Percentiles rank a stretch among this genome's conserved stretches.
Evolutionary conservation across 2,113 vertebrate genomes (phyloP).

Genomic region (Megaleporinus macrocephalus): DNA sequence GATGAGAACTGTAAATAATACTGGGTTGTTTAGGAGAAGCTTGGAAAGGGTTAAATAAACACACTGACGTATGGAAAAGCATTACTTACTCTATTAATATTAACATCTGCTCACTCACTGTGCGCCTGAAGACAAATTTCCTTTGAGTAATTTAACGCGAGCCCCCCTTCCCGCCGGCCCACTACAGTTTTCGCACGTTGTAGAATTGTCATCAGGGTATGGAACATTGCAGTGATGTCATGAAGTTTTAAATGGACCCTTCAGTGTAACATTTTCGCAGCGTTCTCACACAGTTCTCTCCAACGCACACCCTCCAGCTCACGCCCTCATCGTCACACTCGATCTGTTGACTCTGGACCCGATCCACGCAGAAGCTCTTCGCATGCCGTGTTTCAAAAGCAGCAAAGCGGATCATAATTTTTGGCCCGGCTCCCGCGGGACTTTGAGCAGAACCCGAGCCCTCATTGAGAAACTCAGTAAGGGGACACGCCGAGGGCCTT

Average conservation of each 20-base stretch:
- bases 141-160: neutral
- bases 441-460: constrained; percentile 46
- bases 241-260: constrained; percentile 9
- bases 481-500: constrained; percentile 44
- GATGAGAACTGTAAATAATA: too few relatives aligned
- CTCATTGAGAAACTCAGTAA: constrained; percentile 52
- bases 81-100: too few relatives aligned
- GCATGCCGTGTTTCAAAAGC: constrained; percentile 38
- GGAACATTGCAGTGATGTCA: constrained; percentile 30
- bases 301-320: constrained; percentile 1
- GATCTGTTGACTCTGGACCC: constrained; percentile 35
- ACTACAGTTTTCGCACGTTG: neutral
- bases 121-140: neutral
- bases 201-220: constrained; percentile 5
- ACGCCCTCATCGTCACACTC: constrained; percentile 31
- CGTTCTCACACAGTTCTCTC: neutral
- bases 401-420: constrained; percentile 55
- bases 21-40: too few relatives aligned
- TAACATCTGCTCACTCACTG: neutral
- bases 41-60: too few relatives aligned
- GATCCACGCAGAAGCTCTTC: constrained; percentile 31
- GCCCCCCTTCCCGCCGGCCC: neutral
- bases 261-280: neutral
- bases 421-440: constrained; percentile 45
- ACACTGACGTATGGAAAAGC: too few relatives aligned